A percentile compares a stretch with the other conserved stretches of the same genome.
Conservation (phyloP, 2,888 invertebrate genomes). For the Andrena bicolor region DNA sequence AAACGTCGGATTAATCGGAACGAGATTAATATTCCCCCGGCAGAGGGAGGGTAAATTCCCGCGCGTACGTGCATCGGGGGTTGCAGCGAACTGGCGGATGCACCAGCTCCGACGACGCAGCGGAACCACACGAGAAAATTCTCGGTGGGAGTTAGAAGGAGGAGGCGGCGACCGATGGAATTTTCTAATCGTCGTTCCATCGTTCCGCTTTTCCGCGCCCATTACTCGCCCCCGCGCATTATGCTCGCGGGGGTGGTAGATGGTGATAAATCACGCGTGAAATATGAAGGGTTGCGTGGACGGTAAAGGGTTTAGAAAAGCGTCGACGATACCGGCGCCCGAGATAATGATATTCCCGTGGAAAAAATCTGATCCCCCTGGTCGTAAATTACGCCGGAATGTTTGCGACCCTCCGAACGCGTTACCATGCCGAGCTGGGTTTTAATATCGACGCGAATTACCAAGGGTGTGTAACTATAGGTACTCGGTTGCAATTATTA, state of each 20-base stretch:
- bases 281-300: slow-evolving; percentile 22
- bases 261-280: slow-evolving; percentile 52
- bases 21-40: slow-evolving; percentile 46
- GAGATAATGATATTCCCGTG: slow-evolving; percentile 2
- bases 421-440: too few relatives aligned
- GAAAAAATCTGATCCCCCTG: not conserved
- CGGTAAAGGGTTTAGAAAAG: slow-evolving; percentile 16
- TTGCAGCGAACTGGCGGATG: slow-evolving; percentile 26
- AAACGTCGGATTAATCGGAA: slow-evolving; percentile 24
- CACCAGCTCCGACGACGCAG: slow-evolving; percentile 33
- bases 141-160: slow-evolving; percentile 25
- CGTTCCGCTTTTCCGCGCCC: slow-evolving; percentile 62
- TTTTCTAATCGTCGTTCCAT: slow-evolving; percentile 83
- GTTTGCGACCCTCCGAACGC: not conserved
- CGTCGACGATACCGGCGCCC: not conserved
- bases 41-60: slow-evolving; percentile 49
- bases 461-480: too few relatives aligned
- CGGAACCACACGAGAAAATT: slow-evolving; percentile 55
- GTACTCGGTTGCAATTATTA: too few relatives aligned
- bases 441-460: too few relatives aligned
- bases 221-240: slow-evolving; percentile 36
- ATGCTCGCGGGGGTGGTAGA: slow-evolving; percentile 8
- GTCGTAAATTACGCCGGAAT: not conserved
- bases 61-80: slow-evolving; percentile 22
- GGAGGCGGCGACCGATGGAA: slow-evolving; percentile 73